Evolutionary conservation across 2,113 vertebrate species (phyloP), one percentile per base, ranked within the genome.

Genomic region (Saguinus midas): DNA sequence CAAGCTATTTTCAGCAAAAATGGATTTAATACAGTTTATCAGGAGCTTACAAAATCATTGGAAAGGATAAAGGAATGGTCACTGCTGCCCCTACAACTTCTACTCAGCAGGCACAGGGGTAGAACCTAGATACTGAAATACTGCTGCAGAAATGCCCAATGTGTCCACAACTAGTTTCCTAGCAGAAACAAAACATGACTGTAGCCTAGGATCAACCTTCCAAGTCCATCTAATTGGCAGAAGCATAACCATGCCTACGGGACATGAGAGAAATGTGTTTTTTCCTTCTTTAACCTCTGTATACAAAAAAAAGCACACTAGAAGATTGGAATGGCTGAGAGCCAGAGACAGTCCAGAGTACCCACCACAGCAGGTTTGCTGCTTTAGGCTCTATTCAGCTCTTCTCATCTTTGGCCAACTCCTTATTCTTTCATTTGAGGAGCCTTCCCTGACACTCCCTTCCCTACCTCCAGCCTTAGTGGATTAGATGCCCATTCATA

Each of bases 121-220:
- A 66, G 45, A 40, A 50, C 40, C 57, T 68, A 40, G 72, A 87
- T 7, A 17, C 57, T 55, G 43, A 68, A 75, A 70, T 43, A 43
- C 48, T 57, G 66, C 66, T 89, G 13, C 11, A 68, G 43, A 52
- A 92, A 88, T 81, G 32, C 87, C 58, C 40, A 7, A 0, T 5
- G 61, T 91, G n/a, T 40, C 75, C 43, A 57, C 61, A 29, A 2
- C 14, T 25, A n/a, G 40, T 87, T 79, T 81, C 40, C 76, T 76
- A n/a, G 43, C 57, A 96, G 50, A 96, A 76, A 85, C 80, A 81
- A 68, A 87, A 32, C 82, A 80, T 87, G 68, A 64, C 40, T 52
- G 3, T 11, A 57, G 37, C 40, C 86, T 94, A 25, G 23, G 8
- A 21, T 75, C 61, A 50, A 40, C 32, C 68, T 87, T 92, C 92